Evolutionary conservation across 2,888 invertebrate genomes (phyloP).

Genomic region (Resseliella maxima): DNA sequence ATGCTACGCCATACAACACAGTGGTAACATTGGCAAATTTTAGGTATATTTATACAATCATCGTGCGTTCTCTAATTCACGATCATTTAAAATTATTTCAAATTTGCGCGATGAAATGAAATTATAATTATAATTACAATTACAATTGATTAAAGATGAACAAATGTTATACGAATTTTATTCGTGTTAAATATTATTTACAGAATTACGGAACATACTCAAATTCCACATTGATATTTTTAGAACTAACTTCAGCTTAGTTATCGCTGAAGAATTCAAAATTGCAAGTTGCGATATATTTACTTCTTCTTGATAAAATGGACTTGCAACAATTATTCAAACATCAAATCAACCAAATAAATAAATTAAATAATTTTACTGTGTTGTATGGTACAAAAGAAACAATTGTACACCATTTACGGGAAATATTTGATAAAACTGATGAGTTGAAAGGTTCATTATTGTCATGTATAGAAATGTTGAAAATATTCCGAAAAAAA

Average conservation of each 20-base stretch:
- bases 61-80: not conserved
- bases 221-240: no score
- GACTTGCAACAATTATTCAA: not conserved
- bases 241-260: no score
- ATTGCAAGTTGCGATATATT: not conserved
- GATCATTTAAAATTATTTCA: no score
- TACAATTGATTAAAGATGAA: no score
- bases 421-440: not conserved
- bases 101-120: no score
- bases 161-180: no score
- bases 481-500: not conserved
- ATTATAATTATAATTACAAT: no score
- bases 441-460: not conserved
- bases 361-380: not conserved
- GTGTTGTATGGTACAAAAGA: slow-evolving; percentile 6
- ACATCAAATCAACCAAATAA: not conserved
- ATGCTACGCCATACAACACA: not conserved
- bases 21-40: not conserved
- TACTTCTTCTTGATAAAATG: not conserved
- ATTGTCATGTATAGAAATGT: not conserved
- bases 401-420: not conserved
- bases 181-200: no score
- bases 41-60: no score
- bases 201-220: no score
- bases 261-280: no score